Evolutionary conservation across 2,888 invertebrate species (phyloP).

Genomic region (Myopa tessellatipennis): DNA sequence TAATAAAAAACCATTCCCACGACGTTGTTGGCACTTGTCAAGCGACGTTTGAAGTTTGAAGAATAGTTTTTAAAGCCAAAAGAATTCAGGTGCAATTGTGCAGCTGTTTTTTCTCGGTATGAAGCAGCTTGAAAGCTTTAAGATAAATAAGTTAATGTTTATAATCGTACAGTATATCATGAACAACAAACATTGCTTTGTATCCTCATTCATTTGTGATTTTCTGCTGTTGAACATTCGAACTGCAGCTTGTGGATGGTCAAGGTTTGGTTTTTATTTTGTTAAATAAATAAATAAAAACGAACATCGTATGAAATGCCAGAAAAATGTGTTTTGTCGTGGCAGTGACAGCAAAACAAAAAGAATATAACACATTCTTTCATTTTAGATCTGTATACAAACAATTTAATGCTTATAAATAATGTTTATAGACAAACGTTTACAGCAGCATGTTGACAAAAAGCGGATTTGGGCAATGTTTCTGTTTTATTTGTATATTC

Average conservation of each 20-base stretch:
- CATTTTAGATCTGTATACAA: too few species aligned
- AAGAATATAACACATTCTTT: too few species aligned
- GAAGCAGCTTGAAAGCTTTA: background rate
- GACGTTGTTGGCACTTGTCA: conserved; percentile 5
- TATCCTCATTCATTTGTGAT: too few species aligned
- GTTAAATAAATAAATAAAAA: background rate
- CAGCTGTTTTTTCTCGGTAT: background rate
- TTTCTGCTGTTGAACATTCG: background rate
- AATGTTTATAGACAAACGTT: too few species aligned
- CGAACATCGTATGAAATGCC: too few species aligned
- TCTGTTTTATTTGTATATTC: too few species aligned
- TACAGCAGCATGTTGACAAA: too few species aligned
- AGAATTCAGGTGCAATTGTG: conserved; percentile 6
- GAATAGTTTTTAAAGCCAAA: background rate
- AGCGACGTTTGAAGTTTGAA: background rate
- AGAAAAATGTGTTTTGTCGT: too few species aligned
- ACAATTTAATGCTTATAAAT: too few species aligned
- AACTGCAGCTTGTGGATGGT: conserved; percentile 5
- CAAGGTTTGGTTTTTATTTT: conserved; percentile 24
- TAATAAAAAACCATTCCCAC: conserved; percentile 1
- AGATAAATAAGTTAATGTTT: background rate
- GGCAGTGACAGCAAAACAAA: too few species aligned
- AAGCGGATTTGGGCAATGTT: too few species aligned
- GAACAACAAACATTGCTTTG: background rate
- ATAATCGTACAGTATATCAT: background rate